Conservation (phyloP, 2,888 invertebrate genomes). For the Heteromurus nitidus region DNA sequence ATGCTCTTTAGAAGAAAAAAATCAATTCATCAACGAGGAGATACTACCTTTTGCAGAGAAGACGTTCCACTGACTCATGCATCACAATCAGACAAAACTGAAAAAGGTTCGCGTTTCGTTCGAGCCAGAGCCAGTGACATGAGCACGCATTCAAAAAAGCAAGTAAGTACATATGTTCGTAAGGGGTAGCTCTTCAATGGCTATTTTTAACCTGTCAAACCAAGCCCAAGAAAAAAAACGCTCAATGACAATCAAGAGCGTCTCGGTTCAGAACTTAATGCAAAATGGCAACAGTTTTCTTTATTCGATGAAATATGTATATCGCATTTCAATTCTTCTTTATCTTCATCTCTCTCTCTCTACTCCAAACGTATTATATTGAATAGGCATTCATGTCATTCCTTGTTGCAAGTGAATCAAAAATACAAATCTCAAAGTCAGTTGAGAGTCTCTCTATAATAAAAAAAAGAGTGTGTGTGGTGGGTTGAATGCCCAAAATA, state of each 20-base stretch:
- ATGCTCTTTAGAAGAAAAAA: constrained; percentile 7
- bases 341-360: neutral
- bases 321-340: constrained; percentile 5
- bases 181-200: constrained; percentile 5
- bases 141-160: constrained; percentile 1
- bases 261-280: neutral
- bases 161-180: neutral
- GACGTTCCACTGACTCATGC: neutral
- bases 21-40: constrained; percentile 36
- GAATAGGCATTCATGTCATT: neutral
- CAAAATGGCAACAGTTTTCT: neutral
- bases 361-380: neutral
- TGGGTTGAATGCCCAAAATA: constrained; percentile 60
- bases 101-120: too few relatives aligned
- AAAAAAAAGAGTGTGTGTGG: constrained; percentile 12
- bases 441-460: too few relatives aligned
- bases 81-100: constrained; percentile 23
- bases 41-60: neutral
- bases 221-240: constrained; percentile 40
- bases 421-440: constrained; percentile 31
- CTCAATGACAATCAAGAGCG: neutral
- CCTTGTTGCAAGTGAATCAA: neutral
- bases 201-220: constrained; percentile 54
- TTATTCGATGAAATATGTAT: constrained; percentile 9
- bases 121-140: constrained; percentile 50